phyloP scores from a whole-genome alignment of 1,140 invertebrate genomes.

The Hypothenemus hampei region DNA sequence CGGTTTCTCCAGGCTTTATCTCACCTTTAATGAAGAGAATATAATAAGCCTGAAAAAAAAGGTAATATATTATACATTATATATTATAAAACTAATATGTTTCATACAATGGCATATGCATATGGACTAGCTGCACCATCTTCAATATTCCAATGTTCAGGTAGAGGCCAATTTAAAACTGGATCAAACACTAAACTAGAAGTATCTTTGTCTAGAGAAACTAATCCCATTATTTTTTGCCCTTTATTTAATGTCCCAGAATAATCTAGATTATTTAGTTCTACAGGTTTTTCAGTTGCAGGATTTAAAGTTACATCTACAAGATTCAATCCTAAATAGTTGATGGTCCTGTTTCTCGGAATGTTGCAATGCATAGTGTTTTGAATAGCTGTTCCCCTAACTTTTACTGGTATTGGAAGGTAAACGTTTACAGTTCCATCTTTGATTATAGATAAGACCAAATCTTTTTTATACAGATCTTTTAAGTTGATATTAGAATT shows the following conservation, averaged over 20 bases:
- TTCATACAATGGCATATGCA: constrained; percentile 52
- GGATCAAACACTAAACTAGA: constrained; percentile 37
- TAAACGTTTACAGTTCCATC: constrained; percentile 32
- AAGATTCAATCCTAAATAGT: constrained; percentile 38
- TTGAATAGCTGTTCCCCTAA: constrained; percentile 31
- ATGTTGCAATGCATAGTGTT: constrained; percentile 23
- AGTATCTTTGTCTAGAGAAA: constrained; percentile 34
- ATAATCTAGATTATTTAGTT: constrained; percentile 41
- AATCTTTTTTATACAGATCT: constrained; percentile 32
- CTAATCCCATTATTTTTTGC: constrained; percentile 38
- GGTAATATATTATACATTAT: neutral
- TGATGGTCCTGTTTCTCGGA: constrained; percentile 29
- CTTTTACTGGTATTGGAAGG: constrained; percentile 31
- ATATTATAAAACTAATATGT: neutral
- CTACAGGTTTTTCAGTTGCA: constrained; percentile 27
- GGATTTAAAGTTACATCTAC: constrained; percentile 39
- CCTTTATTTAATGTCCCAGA: constrained; percentile 30
- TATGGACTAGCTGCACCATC: constrained; percentile 61
- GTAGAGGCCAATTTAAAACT: constrained; percentile 52
- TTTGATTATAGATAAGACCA: constrained; percentile 33
- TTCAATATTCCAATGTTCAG: constrained; percentile 53
- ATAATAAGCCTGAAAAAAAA: constrained; percentile 52
- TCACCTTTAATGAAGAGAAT: constrained; percentile 54
- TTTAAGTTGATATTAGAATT: constrained; percentile 26
- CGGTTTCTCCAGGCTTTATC: constrained; percentile 52